phyloP scores from a whole-genome alignment of 2,888 invertebrate species.

The Lasioglossum pauxillum region DNA sequence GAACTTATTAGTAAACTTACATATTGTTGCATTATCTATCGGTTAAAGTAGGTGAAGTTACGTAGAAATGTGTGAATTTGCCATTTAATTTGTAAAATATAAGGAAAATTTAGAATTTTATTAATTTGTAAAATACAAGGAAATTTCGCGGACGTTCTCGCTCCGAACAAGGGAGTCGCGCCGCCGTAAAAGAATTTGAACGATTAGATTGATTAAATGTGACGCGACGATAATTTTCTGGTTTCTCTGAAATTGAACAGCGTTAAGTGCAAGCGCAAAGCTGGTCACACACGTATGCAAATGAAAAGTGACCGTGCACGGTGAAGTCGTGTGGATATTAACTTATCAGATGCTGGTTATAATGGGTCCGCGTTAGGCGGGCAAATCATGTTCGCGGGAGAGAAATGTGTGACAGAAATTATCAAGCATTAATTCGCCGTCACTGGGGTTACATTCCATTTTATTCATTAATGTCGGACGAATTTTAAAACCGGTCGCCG shows the following conservation, averaged over 20 bases:
- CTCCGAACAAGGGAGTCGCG: neutral
- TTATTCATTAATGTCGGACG: neutral
- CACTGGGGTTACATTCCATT: constrained; percentile 10
- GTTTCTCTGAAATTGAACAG: neutral
- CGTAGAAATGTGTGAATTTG: too few species aligned
- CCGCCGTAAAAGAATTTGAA: neutral
- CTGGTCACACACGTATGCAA: neutral
- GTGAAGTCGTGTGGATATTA: constrained; percentile 13
- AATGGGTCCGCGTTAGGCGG: neutral
- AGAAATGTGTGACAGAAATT: constrained; percentile 23
- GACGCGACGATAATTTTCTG: neutral
- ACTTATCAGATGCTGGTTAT: neutral
- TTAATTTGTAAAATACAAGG: neutral
- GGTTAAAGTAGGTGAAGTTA: too few species aligned
- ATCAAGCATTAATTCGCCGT: constrained; percentile 16
- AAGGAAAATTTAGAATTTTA: too few species aligned
- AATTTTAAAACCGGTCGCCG: constrained; percentile 36
- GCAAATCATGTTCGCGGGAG: constrained; percentile 7
- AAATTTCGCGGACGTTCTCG: neutral
- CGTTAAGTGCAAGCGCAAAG: neutral
- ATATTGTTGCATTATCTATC: too few species aligned
- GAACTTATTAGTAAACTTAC: neutral
- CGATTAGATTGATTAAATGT: neutral
- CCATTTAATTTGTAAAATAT: too few species aligned
- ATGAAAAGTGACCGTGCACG: neutral